Conservation (phyloP, 2,888 invertebrate species). For the Tetrapedia diversipes region DNA sequence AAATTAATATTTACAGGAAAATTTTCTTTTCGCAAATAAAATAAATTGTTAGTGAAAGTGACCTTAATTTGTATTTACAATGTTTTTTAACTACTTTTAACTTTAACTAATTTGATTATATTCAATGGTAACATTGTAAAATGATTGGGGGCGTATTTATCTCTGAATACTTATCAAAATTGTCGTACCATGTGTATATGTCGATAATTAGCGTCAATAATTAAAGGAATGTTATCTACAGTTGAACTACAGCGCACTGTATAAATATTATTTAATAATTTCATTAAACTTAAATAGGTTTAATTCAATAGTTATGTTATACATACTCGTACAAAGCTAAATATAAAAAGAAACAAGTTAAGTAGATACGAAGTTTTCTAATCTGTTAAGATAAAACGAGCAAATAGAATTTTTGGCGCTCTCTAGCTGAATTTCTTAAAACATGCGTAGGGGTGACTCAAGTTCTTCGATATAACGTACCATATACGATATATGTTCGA, state of each 20-base stretch:
- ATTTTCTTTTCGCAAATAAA: neutral
- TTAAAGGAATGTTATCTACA: neutral
- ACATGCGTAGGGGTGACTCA: constrained; percentile 38
- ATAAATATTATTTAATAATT: too few relatives aligned
- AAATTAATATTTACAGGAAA: neutral
- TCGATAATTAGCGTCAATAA: neutral
- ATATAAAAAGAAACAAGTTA: too few relatives aligned
- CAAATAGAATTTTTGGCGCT: neutral
- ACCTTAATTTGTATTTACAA: neutral
- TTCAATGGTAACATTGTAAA: neutral
- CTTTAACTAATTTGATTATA: neutral
- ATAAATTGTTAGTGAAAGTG: neutral
- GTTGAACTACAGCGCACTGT: neutral
- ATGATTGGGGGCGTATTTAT: constrained; percentile 42
- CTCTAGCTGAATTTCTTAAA: constrained; percentile 25
- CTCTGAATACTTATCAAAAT: neutral
- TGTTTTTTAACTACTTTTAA: neutral
- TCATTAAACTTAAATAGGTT: too few relatives aligned
- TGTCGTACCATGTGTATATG: neutral
- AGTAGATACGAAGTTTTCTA: too few relatives aligned
- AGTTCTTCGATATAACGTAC: constrained; percentile 31
- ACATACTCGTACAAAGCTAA: too few relatives aligned
- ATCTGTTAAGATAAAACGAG: neutral
- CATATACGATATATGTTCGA: constrained; percentile 20
- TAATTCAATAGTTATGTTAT: too few relatives aligned